Evolutionary conservation across 2,888 invertebrate genomes (phyloP), one percentile per base, ranked within the genome.

Genomic region (Melitaea athalia): DNA sequence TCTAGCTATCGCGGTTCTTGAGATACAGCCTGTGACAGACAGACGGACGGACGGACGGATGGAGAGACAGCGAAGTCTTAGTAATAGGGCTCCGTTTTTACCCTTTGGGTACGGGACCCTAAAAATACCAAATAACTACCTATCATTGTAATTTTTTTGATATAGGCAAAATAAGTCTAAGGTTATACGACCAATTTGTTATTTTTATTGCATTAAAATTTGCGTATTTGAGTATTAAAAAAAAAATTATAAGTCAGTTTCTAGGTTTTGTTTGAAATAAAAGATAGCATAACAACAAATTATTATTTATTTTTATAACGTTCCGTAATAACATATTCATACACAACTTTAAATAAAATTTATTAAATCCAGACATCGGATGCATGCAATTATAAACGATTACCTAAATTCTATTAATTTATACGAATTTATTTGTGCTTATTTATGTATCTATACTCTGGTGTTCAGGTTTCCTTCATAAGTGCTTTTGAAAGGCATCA

Each of bases 231-330:
- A 3, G 6, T 47, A 47, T 14, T 47, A n/a, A 5, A n/a, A n/a
- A 14, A 10, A 5, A 14, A 47, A 47, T n/a, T n/a, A 12, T 24
- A 17, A 3, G 11, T 24, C 15, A 11, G 5, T 12, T 24, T 14
- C 14, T 33, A 55, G 0, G 8, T 6, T n/a, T 57, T 15, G 47
- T 33, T 55, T 33, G 6, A 75, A 75, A 78, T 74, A 68, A 77
- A 79, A 79, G 68, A 71, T 24, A 57, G 50, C 31, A 62, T 69
- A 42, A 74, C 81, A 81, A 79, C 81, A 81, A 78, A 81, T 73
- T 87, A 85, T 82, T 76, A 77, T 88, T 90, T 85, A 84, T 85
- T 89, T 83, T 79, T 73, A 82, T 85, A 87, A 87, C 85, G 82
- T 86, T 77, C 83, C 76, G 42, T 57, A 80, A 81, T 83, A 87